phyloP scores from a whole-genome alignment of 35 echinoderm and acorn worm species.

The Apostichopus californicus region DNA sequence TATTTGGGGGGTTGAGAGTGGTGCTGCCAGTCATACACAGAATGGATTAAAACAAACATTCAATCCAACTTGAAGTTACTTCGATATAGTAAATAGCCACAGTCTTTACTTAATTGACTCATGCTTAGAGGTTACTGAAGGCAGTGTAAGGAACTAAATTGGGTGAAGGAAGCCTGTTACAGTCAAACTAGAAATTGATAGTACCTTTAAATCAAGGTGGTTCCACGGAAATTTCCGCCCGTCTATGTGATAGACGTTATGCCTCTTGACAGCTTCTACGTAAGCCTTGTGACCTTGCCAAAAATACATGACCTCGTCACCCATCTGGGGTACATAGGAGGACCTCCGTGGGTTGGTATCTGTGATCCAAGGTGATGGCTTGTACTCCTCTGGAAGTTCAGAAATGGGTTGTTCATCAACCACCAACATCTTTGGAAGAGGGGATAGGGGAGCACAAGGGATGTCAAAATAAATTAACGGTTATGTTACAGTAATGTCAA shows the following conservation, averaged over 20 bases:
- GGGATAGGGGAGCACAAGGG: background rate
- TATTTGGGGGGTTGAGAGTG: too few relatives aligned
- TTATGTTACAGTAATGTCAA: too few relatives aligned
- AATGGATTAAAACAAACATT: too few relatives aligned
- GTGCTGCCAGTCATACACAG: too few relatives aligned
- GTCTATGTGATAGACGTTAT: conserved; percentile 81
- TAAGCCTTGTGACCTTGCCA: conserved; percentile 93
- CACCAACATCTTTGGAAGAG: conserved; percentile 32
- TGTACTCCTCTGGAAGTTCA: conserved; percentile 83
- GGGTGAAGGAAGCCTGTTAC: too few relatives aligned
- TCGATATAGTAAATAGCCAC: too few relatives aligned
- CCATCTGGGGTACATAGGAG: conserved; percentile 97
- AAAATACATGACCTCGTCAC: conserved; percentile 95
- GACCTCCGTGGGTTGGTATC: conserved; percentile 76
- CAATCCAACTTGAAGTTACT: too few relatives aligned
- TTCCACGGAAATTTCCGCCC: conserved; percentile 80
- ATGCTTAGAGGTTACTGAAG: too few relatives aligned
- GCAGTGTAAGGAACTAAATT: too few relatives aligned
- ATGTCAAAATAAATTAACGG: too few relatives aligned
- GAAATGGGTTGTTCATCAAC: conserved; percentile 47
- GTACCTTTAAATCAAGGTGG: conserved; percentile 81
- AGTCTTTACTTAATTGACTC: too few relatives aligned
- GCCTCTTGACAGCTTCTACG: conserved; percentile 76
- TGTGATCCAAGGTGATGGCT: conserved; percentile 89
- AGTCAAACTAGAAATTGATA: too few relatives aligned